Conservation (phyloP, 2,888 invertebrate species). For the Eudasyphora cyanicolor region DNA sequence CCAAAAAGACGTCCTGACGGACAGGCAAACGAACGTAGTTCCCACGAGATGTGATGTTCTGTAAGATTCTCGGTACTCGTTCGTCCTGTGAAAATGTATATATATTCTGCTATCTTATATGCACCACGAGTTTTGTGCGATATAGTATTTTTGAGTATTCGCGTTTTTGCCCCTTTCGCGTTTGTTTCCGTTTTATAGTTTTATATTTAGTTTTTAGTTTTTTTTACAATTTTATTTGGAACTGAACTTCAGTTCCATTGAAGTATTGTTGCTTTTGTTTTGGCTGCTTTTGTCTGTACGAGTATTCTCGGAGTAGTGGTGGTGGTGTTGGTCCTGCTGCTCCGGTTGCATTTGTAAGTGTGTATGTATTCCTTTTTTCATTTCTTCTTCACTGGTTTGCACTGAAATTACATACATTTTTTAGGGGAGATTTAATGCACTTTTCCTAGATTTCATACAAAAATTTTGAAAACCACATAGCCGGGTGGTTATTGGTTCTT, state of each 20-base stretch:
- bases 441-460: neutral
- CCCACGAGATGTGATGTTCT: neutral
- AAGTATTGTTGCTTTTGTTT: conserved; percentile 39
- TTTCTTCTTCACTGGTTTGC: conserved; percentile 13
- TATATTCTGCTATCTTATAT: neutral
- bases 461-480: neutral
- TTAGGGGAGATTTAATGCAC: conserved; percentile 17
- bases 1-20: neutral
- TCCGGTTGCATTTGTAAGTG: conserved; percentile 48
- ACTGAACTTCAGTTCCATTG: conserved; percentile 51
- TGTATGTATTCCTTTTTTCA: conserved; percentile 31
- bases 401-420: conserved; percentile 17
- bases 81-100: neutral
- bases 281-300: no score
- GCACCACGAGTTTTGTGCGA: conserved; percentile 12
- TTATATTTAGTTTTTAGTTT: conserved; percentile 28
- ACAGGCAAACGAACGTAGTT: neutral
- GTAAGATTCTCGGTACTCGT: neutral
- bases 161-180: no score
- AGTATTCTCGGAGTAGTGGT: conserved; percentile 31
- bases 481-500: neutral
- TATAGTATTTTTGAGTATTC: conserved; percentile 7
- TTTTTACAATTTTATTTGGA: neutral
- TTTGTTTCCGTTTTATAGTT: conserved; percentile 14
- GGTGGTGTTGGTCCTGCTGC: no score